Evolutionary conservation across 2,797 vertebrate species (phyloP).

Genomic region (Anisognathus igniventris): DNA sequence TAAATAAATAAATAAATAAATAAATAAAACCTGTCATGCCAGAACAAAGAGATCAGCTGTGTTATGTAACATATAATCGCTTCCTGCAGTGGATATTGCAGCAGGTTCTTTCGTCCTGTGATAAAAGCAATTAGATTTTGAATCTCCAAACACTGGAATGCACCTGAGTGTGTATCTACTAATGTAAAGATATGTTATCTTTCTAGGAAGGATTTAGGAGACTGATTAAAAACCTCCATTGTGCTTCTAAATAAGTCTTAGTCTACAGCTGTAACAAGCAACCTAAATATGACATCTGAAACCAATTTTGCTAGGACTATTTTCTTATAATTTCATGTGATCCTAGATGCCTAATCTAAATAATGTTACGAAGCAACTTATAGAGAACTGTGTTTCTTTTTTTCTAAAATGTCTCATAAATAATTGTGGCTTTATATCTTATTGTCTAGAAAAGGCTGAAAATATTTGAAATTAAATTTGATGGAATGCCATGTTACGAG

Average conservation of each 20-base stretch:
- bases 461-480: neutral
- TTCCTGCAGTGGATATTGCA: neutral
- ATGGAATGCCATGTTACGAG: neutral
- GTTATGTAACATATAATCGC: neutral
- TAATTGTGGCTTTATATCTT: neutral
- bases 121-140: slow-evolving; percentile 7
- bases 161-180: neutral
- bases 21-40: neutral
- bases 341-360: neutral
- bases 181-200: neutral
- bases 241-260: neutral
- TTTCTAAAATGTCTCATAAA: neutral
- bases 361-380: neutral
- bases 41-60: neutral
- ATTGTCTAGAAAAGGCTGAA: neutral
- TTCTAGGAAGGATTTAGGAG: neutral
- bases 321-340: neutral
- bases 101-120: neutral
- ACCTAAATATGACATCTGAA: neutral
- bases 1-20: neutral
- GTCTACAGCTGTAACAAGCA: neutral
- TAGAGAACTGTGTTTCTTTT: neutral
- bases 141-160: neutral
- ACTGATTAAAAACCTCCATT: neutral
- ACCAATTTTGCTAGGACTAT: neutral